Conservation (phyloP, 2,888 invertebrate species). For the Cataglyphis cursor region DNA sequence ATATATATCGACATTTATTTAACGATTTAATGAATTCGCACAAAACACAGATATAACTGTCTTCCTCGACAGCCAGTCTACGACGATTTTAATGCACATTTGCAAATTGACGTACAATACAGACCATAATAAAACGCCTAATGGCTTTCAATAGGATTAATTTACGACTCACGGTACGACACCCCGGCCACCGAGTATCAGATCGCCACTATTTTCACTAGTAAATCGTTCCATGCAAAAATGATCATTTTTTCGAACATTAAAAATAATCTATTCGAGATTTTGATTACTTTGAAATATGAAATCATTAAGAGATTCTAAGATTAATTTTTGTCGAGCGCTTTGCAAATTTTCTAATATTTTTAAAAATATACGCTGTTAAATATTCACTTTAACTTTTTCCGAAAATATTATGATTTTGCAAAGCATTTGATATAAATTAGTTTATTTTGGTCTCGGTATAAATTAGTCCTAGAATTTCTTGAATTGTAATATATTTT, state of each 20-base stretch:
- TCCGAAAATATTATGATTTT: not conserved
- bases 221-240: not conserved
- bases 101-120: conserved; percentile 80
- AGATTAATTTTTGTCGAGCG: not conserved
- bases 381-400: not conserved
- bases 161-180: conserved; percentile 70
- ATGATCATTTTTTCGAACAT: not conserved
- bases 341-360: not conserved
- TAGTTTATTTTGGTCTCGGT: not conserved
- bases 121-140: conserved; percentile 76
- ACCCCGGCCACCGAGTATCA: conserved; percentile 44
- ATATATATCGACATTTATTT: not conserved
- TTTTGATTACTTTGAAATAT: not conserved
- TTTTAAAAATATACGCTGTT: not conserved
- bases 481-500: not conserved
- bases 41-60: not conserved
- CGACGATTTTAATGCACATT: conserved; percentile 72
- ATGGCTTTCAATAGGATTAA: conserved; percentile 80
- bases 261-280: not conserved
- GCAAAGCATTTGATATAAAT: not conserved
- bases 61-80: not conserved
- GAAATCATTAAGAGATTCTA: not conserved
- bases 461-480: not conserved
- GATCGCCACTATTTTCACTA: conserved; percentile 51
- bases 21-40: not conserved